Conservation (phyloP, 1,140 invertebrate genomes). For the Leptinotarsa lineolata region DNA sequence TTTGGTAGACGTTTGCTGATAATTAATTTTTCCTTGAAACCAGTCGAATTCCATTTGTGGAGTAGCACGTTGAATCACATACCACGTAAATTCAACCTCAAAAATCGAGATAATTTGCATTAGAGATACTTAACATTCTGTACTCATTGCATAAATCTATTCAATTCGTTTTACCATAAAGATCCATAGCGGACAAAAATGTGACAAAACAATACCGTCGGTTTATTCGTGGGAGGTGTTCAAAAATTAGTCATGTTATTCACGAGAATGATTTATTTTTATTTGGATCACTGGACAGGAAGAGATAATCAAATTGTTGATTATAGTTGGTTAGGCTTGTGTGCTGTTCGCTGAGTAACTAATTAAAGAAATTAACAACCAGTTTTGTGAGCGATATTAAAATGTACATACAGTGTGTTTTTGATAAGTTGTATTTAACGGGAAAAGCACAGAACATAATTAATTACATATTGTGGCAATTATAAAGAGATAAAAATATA, state of each 20-base stretch:
- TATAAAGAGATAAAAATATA: no score
- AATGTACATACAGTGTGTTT: no score
- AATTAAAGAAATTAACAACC: neutral
- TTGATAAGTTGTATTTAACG: no score
- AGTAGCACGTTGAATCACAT: neutral
- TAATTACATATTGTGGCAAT: no score
- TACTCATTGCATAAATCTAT: neutral
- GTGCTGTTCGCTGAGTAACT: neutral
- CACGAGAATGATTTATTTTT: neutral
- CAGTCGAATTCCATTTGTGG: no score
- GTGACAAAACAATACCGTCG: neutral
- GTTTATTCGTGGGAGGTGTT: neutral
- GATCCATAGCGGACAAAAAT: neutral
- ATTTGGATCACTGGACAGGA: neutral
- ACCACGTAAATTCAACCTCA: neutral
- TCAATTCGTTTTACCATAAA: neutral
- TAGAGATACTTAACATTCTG: neutral
- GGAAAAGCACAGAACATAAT: no score
- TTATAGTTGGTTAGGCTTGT: neutral
- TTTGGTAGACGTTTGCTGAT: no score
- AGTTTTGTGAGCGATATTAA: neutral
- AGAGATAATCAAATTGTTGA: neutral
- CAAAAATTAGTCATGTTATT: neutral
- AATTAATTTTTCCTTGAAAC: no score
- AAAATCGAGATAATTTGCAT: conserved; percentile 8